Conservation (phyloP, 2,888 invertebrate species). For the Cremastobaeus sp. region DNA sequence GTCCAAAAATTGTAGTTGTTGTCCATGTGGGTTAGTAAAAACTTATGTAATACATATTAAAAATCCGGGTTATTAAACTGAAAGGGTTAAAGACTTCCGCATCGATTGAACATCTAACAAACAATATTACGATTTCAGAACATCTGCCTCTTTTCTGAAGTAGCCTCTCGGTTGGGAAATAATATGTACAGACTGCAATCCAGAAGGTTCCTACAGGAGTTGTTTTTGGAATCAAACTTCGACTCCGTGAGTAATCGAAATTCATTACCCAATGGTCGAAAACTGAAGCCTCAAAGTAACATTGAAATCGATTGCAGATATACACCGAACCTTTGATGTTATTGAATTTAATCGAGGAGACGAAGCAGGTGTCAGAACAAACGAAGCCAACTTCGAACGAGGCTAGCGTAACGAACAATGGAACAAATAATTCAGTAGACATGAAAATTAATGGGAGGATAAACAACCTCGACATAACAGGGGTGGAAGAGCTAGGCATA, state of each 20-base stretch:
- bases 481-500: constrained; percentile 65
- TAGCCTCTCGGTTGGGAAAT: constrained; percentile 87
- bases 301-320: constrained; percentile 65
- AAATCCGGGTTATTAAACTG: no score
- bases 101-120: no score
- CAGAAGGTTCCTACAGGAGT: constrained; percentile 93
- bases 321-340: constrained; percentile 75
- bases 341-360: constrained; percentile 66
- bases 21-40: no score
- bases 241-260: constrained; percentile 79
- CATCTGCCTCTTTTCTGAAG: constrained; percentile 95
- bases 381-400: constrained; percentile 50
- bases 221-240: constrained; percentile 92
- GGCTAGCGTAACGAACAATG: constrained; percentile 52
- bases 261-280: background rate
- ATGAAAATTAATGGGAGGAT: constrained; percentile 73
- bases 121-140: no score
- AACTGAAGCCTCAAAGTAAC: background rate
- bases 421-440: constrained; percentile 64
- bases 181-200: constrained; percentile 90
- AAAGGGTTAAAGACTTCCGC: no score
- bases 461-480: constrained; percentile 64
- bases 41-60: no score
- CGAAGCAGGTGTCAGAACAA: constrained; percentile 58
- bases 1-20: no score